A percentile compares a stretch with the other conserved stretches of the same genome.
Evolutionary conservation across 1,140 invertebrate genomes (phyloP).

Genomic region (Zaprionus taronus): DNA sequence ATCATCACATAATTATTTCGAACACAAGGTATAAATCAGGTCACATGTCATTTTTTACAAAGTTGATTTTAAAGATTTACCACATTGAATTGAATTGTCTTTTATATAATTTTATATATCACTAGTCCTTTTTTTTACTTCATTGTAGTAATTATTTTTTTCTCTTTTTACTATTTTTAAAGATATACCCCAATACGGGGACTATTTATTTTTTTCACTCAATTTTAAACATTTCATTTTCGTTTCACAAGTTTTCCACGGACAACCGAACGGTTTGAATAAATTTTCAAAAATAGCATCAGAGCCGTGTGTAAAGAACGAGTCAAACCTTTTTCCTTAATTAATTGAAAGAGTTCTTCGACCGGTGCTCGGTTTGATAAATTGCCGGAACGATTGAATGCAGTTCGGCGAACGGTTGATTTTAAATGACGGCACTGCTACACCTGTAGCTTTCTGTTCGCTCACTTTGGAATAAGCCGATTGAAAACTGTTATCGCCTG

Average conservation of each 20-base stretch:
- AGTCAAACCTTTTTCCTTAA: slow-evolving; percentile 73
- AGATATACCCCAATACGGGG: not conserved
- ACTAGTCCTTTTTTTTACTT: not conserved
- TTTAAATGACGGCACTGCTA: slow-evolving; percentile 50
- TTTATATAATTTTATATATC: not conserved
- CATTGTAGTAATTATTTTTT: not conserved
- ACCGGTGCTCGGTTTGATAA: slow-evolving; percentile 38
- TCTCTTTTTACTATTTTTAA: not conserved
- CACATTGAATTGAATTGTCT: not conserved
- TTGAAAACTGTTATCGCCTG: slow-evolving; percentile 65
- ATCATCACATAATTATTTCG: slow-evolving; percentile 60
- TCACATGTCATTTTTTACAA: slow-evolving; percentile 57
- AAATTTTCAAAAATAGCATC: not conserved
- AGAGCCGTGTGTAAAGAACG: not conserved
- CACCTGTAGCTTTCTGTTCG: slow-evolving; percentile 25
- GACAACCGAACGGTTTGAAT: not conserved
- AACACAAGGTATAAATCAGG: slow-evolving; percentile 47
- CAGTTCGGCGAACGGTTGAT: slow-evolving; percentile 56
- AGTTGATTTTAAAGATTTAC: not conserved
- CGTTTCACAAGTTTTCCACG: not conserved
- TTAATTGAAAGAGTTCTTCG: slow-evolving; percentile 43
- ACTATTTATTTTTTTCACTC: not conserved
- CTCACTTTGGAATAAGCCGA: slow-evolving; percentile 64
- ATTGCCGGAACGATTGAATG: slow-evolving; percentile 45
- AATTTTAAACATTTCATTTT: not conserved